Percentiles rank a stretch among this genome's conserved stretches.
Evolutionary conservation across 2,888 invertebrate genomes (phyloP).

Genomic region (Drosophila suboccidentalis): DNA sequence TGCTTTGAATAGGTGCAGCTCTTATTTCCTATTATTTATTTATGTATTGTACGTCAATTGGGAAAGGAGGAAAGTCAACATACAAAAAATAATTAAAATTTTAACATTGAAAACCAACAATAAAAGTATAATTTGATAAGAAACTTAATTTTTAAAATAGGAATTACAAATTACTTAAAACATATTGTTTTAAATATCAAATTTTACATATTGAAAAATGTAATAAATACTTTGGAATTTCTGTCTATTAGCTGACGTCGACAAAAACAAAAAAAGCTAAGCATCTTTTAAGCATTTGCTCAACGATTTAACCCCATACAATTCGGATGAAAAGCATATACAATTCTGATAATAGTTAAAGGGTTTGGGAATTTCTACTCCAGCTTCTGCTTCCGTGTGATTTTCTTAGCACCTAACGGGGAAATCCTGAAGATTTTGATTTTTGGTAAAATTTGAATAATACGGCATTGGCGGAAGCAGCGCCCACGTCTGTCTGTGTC

Average conservation of each 20-base stretch:
- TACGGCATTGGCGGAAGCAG: constrained; percentile 39
- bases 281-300: not conserved
- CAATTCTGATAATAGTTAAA: not conserved
- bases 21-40: constrained; percentile 7
- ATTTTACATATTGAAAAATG: not conserved
- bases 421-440: constrained; percentile 5
- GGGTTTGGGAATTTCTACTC: not conserved
- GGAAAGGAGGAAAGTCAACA: not conserved
- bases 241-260: too few relatives aligned
- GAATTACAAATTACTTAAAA: too few relatives aligned
- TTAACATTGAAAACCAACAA: not conserved
- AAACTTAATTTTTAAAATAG: not conserved
- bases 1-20: constrained; percentile 40
- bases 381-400: not conserved
- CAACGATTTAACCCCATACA: too few relatives aligned
- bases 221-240: too few relatives aligned
- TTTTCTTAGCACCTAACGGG: not conserved
- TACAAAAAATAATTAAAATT: too few relatives aligned
- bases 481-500: constrained; percentile 3
- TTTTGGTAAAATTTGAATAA: constrained; percentile 8
- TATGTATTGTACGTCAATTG: not conserved
- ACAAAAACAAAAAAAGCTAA: not conserved
- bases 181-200: not conserved
- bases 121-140: not conserved
- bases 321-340: not conserved